phyloP scores from a whole-genome alignment of 2,797 vertebrate genomes.

The Darevskia mixta region DNA sequence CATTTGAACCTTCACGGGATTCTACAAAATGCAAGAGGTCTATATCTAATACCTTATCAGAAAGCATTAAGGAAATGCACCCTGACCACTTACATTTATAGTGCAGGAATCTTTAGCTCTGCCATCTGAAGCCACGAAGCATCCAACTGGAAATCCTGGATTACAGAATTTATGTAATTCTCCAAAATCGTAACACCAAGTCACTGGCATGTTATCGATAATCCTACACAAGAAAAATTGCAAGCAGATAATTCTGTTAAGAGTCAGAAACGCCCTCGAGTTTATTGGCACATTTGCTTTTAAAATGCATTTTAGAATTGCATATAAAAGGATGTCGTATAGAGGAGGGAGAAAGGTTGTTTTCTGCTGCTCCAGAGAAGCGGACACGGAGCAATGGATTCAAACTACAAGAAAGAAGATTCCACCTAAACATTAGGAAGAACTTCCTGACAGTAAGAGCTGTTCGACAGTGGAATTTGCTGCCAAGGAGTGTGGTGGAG shows the following conservation, averaged over 20 bases:
- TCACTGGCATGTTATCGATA: conserved; percentile 94
- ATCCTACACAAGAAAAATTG: conserved; percentile 81
- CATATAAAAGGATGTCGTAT: too few relatives aligned
- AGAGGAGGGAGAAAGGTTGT: too few relatives aligned
- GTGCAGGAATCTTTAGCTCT: conserved; percentile 88
- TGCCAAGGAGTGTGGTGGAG: too few relatives aligned
- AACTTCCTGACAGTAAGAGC: too few relatives aligned
- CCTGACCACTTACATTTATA: conserved; percentile 86
- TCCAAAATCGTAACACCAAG: conserved; percentile 91
- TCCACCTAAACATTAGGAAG: too few relatives aligned
- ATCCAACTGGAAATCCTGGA: conserved; percentile 93
- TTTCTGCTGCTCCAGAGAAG: too few relatives aligned
- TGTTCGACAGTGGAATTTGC: too few relatives aligned
- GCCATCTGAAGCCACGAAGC: conserved; percentile 84
- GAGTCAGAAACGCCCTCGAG: conserved; percentile 27
- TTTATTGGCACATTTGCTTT: conserved; percentile 25
- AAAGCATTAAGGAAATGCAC: neutral
- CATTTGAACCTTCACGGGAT: neutral
- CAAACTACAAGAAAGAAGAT: too few relatives aligned
- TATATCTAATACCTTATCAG: neutral
- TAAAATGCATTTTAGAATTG: conserved; percentile 10
- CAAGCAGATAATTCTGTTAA: conserved; percentile 32
- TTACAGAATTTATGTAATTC: conserved; percentile 89
- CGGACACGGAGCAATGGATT: too few relatives aligned
- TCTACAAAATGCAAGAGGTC: neutral